Percentiles rank a stretch among this genome's conserved stretches.
Conservation (phyloP, 2,797 vertebrate species). For the Alca torda region DNA sequence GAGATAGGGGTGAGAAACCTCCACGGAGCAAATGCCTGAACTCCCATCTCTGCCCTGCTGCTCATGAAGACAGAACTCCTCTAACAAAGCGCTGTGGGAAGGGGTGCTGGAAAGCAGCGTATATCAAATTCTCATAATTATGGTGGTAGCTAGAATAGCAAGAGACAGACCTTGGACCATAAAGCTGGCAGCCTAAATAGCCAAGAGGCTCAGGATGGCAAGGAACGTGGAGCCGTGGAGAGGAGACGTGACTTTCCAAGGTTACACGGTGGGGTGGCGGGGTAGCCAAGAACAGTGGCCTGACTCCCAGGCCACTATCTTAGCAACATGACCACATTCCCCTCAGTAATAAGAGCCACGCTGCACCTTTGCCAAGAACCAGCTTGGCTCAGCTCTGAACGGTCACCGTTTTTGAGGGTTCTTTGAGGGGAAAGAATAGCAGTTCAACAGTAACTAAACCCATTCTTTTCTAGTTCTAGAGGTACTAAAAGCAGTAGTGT, state of each 20-base stretch:
- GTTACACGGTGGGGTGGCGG: neutral
- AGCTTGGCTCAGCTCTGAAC: neutral
- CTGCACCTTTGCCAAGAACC: neutral
- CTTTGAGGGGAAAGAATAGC: neutral
- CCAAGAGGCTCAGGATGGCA: neutral
- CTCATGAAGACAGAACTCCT: neutral
- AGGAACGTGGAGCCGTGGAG: neutral
- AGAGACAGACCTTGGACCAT: slow-evolving; percentile 14
- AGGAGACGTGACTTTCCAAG: slow-evolving; percentile 41
- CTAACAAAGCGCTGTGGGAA: neutral
- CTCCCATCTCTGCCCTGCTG: neutral
- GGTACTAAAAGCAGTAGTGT: neutral
- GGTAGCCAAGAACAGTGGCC: slow-evolving; percentile 9
- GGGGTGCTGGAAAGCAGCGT: neutral
- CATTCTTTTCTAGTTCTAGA: slow-evolving; percentile 8
- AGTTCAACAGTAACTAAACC: neutral
- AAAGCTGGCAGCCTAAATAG: neutral
- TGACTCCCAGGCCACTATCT: slow-evolving; percentile 2
- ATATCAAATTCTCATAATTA: slow-evolving; percentile 23
- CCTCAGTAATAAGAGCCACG: neutral
- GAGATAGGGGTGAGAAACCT: neutral
- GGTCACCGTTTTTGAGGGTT: slow-evolving; percentile 1
- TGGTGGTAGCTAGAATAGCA: neutral
- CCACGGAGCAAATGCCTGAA: neutral
- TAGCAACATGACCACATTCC: slow-evolving; percentile 7